Evolutionary conservation across 2,797 vertebrate species (phyloP).

Genomic region (Acropternis orthonyx): DNA sequence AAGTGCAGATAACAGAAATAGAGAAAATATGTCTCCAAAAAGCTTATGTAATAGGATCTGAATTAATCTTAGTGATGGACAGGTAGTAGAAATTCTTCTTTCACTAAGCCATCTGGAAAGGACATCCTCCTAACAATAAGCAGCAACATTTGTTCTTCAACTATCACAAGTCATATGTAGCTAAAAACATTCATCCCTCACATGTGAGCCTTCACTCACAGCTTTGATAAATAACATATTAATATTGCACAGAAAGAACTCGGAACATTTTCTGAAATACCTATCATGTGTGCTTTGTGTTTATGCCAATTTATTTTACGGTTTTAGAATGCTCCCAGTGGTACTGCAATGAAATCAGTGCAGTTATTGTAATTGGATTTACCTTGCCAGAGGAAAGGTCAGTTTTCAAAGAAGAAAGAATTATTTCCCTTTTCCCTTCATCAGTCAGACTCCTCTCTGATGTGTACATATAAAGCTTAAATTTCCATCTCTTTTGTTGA

Average conservation of each 20-base stretch:
- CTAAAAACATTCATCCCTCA: background rate
- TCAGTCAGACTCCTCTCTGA: background rate
- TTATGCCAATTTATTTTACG: slow-evolving; percentile 48
- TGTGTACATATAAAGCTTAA: background rate
- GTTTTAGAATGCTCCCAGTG: slow-evolving; percentile 36
- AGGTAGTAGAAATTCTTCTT: background rate
- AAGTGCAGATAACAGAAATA: background rate
- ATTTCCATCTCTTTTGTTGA: background rate
- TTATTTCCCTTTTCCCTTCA: slow-evolving; percentile 13
- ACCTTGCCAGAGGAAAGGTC: slow-evolving; percentile 34
- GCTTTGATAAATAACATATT: background rate
- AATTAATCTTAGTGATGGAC: background rate
- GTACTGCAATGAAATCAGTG: slow-evolving; percentile 28
- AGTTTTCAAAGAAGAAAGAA: slow-evolving; percentile 4
- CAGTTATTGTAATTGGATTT: slow-evolving; percentile 9
- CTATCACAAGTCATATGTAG: background rate
- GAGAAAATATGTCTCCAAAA: background rate
- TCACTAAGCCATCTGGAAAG: background rate
- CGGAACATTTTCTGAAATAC: background rate
- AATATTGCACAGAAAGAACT: background rate
- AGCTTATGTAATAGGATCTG: background rate
- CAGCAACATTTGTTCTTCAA: background rate
- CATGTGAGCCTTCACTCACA: background rate
- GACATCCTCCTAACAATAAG: background rate
- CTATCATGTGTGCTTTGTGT: background rate